These are phyloP conservation scores for Antitype chi DNA, from an alignment of 2,888 invertebrate genomes.

Conservation along the genomic window DNA sequence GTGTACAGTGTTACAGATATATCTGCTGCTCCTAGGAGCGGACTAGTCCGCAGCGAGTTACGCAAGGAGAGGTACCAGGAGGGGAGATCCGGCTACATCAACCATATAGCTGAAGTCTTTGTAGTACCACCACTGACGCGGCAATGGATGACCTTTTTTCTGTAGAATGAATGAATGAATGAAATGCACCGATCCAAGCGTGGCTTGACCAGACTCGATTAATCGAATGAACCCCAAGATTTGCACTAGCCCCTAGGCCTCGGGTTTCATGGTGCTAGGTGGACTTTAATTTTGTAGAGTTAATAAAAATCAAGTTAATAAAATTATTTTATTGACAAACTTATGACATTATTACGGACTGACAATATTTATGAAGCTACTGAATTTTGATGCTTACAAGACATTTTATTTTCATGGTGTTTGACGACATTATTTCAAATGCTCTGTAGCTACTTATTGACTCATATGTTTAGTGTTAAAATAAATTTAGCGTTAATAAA, in stretches of 20 bases:
- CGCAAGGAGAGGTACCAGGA: conserved; percentile 66
- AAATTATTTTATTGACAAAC: conserved; percentile 5
- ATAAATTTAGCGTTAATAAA: not conserved
- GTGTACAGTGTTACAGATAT: conserved; percentile 69
- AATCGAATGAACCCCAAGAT: too few species aligned
- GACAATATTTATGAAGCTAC: not conserved
- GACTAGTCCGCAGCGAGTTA: conserved; percentile 69
- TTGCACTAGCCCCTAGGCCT: too few species aligned
- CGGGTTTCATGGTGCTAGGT: too few species aligned
- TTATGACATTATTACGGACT: too few species aligned
- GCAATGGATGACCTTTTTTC: too few species aligned
- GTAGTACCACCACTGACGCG: conserved; percentile 48
- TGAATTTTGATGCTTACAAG: too few species aligned
- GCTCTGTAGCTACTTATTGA: not conserved
- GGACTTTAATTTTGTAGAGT: conserved; percentile 33
- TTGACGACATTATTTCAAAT: not conserved
- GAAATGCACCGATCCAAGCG: too few species aligned
- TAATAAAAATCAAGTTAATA: conserved; percentile 17
- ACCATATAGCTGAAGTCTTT: conserved; percentile 66
- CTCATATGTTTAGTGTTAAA: not conserved
- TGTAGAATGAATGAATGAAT: too few species aligned
- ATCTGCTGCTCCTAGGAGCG: conserved; percentile 66
- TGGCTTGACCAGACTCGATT: too few species aligned
- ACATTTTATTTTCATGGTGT: not conserved
- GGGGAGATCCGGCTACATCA: conserved; percentile 68